Percentiles rank a stretch among this genome's conserved stretches.
These are phyloP conservation scores for Trichogramma dendrolimi DNA, from an alignment of 2,888 invertebrate genomes.

Conservation along the genomic window DNA sequence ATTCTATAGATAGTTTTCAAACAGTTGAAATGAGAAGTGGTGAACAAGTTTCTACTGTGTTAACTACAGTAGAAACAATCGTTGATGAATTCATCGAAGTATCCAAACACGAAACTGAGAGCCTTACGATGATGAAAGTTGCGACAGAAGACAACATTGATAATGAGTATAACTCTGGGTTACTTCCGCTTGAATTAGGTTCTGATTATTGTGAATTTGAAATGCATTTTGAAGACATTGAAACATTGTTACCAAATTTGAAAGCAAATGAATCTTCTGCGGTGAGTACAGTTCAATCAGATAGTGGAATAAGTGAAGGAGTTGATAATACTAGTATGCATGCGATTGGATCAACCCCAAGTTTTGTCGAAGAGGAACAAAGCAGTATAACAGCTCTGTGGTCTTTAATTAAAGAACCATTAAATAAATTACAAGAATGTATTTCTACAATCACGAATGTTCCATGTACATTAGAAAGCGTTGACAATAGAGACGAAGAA, in stretches of 20 bases:
- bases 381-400: constrained; percentile 29
- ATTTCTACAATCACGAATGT: constrained; percentile 43
- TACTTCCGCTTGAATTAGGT: constrained; percentile 6
- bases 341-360: constrained; percentile 31
- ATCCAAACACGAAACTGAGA: constrained; percentile 39
- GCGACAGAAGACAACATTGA: constrained; percentile 30
- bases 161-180: background rate
- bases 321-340: constrained; percentile 30
- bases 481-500: background rate
- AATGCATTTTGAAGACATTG: background rate
- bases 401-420: constrained; percentile 33
- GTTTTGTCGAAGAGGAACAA: constrained; percentile 19
- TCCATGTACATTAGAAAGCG: constrained; percentile 1
- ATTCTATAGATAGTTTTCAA: constrained; percentile 9
- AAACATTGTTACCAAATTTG: background rate
- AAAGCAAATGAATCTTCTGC: background rate
- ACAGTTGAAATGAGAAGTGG: background rate
- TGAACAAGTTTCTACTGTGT: constrained; percentile 26
- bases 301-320: background rate
- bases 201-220: background rate
- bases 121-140: constrained; percentile 33
- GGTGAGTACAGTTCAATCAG: background rate
- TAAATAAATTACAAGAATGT: constrained; percentile 50
- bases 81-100: constrained; percentile 42
- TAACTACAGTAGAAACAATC: constrained; percentile 40